These are phyloP conservation scores for Samia ricini DNA, from an alignment of 1,140 invertebrate genomes.

Conservation along the genomic window DNA sequence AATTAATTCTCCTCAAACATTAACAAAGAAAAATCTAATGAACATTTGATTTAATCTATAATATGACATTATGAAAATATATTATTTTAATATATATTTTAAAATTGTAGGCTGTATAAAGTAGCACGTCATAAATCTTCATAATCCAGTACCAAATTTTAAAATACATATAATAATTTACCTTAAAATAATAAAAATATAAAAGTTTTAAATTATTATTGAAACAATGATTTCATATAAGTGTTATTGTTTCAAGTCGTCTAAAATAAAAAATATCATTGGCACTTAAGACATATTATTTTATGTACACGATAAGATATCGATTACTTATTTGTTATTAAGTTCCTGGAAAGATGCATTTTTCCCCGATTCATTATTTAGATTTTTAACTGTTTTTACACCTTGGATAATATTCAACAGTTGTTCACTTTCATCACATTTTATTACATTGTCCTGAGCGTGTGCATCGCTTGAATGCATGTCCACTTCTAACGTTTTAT, in stretches of 20 bases:
- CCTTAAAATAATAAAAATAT: background rate
- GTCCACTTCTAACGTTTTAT: too few species aligned
- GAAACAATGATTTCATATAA: background rate
- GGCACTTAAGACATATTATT: too few species aligned
- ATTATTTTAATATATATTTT: too few species aligned
- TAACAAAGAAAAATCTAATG: too few species aligned
- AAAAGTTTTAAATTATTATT: background rate
- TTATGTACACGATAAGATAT: background rate
- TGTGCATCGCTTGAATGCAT: too few species aligned
- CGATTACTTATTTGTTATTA: background rate
- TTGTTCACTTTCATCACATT: background rate
- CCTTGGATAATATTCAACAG: background rate
- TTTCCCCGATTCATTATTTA: conserved; percentile 1
- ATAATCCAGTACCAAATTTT: too few species aligned
- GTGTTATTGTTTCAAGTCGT: background rate
- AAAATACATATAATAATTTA: too few species aligned
- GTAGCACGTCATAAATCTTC: too few species aligned
- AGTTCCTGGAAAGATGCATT: background rate
- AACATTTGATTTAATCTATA: too few species aligned
- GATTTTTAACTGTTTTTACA: conserved; percentile 8
- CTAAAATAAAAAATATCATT: background rate
- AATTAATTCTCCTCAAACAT: too few species aligned
- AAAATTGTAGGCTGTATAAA: too few species aligned
- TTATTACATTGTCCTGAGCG: background rate
- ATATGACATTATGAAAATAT: too few species aligned